Evolutionary conservation across 1,140 invertebrate species (phyloP).

Genomic region (Nylanderia fulva): DNA sequence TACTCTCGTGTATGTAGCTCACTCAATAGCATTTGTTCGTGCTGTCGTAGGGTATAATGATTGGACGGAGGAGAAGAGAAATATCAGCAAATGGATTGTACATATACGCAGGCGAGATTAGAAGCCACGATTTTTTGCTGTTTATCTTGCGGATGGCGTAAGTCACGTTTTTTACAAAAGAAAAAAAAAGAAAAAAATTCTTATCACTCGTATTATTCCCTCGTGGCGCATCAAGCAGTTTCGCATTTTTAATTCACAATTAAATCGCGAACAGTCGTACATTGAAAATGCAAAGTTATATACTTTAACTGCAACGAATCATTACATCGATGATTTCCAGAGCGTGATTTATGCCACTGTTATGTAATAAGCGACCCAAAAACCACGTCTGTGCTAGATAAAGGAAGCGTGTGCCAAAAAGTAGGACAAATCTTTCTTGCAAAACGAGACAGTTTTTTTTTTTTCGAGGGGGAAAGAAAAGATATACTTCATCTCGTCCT

Average conservation of each 20-base stretch:
- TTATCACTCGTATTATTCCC: no score
- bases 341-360: not conserved
- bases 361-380: not conserved
- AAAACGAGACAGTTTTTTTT: slow-evolving; percentile 1
- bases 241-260: not conserved
- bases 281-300: not conserved
- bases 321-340: not conserved
- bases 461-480: not conserved
- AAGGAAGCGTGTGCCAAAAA: slow-evolving; percentile 75
- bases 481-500: not conserved
- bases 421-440: slow-evolving; percentile 42
- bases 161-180: not conserved
- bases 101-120: not conserved
- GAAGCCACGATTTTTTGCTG: not conserved
- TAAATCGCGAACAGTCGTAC: not conserved
- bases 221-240: no score
- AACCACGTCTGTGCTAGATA: slow-evolving; percentile 12
- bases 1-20: slow-evolving; percentile 72
- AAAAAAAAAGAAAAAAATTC: not conserved
- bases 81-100: no score
- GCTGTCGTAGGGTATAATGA: slow-evolving; percentile 47
- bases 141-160: not conserved
- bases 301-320: not conserved
- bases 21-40: slow-evolving; percentile 65
- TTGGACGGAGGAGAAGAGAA: not conserved